Evolutionary conservation across 2,888 invertebrate genomes (phyloP).

Genomic region (Merodon equestris): DNA sequence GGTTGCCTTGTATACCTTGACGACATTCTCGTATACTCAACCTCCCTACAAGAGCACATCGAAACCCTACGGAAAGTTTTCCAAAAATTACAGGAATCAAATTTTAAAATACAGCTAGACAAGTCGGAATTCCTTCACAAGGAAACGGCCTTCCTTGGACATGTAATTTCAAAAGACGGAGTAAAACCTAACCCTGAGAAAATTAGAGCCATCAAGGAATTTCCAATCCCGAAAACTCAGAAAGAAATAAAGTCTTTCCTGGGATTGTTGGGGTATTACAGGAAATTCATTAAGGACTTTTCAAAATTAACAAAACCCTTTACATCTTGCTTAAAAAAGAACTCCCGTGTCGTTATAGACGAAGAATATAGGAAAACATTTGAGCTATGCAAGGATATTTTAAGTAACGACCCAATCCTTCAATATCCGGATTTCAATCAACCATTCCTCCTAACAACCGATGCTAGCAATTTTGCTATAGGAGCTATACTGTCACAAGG

Average conservation of each 20-base stretch:
- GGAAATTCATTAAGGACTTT: slow-evolving; percentile 1
- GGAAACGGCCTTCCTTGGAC: slow-evolving; percentile 4
- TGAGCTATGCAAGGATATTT: no score
- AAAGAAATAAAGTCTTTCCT: slow-evolving; percentile 22
- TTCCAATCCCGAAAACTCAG: slow-evolving; percentile 39
- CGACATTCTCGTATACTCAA: slow-evolving; percentile 22
- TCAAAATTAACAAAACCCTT: no score
- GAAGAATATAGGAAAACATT: no score
- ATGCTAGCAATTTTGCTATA: no score
- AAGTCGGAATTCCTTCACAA: slow-evolving; percentile 3
- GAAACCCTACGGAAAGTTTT: not conserved
- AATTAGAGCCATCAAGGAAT: slow-evolving; percentile 36
- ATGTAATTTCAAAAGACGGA: slow-evolving; percentile 21
- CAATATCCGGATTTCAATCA: no score
- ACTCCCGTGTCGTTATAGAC: no score
- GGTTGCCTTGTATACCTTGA: slow-evolving; percentile 43
- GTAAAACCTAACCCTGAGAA: slow-evolving; percentile 31
- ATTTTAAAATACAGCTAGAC: slow-evolving; percentile 8
- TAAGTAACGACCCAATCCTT: no score
- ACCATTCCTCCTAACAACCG: no score
- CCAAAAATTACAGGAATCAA: slow-evolving; percentile 2
- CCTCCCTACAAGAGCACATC: slow-evolving; percentile 21
- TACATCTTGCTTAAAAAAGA: no score
- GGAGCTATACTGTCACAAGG: no score
- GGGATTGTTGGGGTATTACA: slow-evolving; percentile 30